Base-by-base conservation (phyloP, 2,113 vertebrate genomes). In the Leptobrachium ailaonicum region DNA sequence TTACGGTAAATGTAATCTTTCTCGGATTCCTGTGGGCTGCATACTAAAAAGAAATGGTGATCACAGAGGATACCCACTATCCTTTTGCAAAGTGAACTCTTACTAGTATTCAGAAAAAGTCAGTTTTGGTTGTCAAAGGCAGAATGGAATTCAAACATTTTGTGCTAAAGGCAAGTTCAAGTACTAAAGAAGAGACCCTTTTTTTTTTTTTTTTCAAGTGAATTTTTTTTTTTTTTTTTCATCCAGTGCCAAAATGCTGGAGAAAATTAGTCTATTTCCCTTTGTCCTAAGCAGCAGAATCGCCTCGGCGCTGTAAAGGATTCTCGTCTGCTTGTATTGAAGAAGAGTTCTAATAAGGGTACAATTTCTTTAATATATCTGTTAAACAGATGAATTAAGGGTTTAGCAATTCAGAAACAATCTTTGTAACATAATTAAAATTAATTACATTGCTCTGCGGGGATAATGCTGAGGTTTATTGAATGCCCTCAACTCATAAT, bases 1-100 rank as follows among this genome's bases (percentile, higher is more conserved):
- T 94, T 94, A 94, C 88, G 89, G 91, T 93, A 93, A 94, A 93
- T 94, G 92, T 92, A 94, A 94, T 94, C 91, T 94, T 92, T 93
- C 92, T 87, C 89, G 83, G 89, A 93, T 91, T 93, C 91, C 92
- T 94, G 90, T 92, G 92, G 92, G 93, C 89, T 91, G 93, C 91
- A 94, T 94, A 94, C 90, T 94, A 94, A 94, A 93, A 90, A 92
- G 93, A 92, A 85, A 85, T 82, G 89, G 88, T 90, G 89, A 94
- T 93, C 90, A 92, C 85, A 90, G 87, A 75, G 86, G 92, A 83
- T 82, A 82, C 88, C 86, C 90, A 91, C 82, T 91, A 91, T 91
- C 85, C 83, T 88, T 83, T 89, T 87, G 87, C 88, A 89, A 91
- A 92, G 89, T 89, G 87, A 91, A 90, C 85, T 90, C 87, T 87